A percentile compares a stretch with the other conserved stretches of the same genome.
Evolutionary conservation across 2,797 vertebrate genomes (phyloP).

Genomic region (Aplochiton taeniatus): DNA sequence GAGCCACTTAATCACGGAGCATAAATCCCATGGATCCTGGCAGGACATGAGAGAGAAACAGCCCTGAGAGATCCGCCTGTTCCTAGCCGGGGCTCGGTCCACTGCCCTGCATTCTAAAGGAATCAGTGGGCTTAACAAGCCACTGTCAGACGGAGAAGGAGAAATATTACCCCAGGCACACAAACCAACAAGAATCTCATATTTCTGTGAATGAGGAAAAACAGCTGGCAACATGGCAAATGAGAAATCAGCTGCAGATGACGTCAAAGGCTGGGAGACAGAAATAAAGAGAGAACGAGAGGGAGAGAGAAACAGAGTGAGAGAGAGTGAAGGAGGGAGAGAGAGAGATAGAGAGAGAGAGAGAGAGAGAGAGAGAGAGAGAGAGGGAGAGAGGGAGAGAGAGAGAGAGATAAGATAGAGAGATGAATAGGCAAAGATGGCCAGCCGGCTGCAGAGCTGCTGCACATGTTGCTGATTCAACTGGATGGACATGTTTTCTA

Average conservation of each 20-base stretch:
- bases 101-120: not conserved
- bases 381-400: not conserved
- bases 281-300: not conserved
- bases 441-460: not conserved
- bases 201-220: no score
- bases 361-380: not conserved
- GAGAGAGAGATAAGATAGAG: not conserved
- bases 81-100: not conserved
- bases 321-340: not conserved
- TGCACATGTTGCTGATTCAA: not conserved
- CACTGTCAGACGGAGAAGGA: not conserved
- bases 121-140: no score
- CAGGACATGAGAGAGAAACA: constrained; percentile 1
- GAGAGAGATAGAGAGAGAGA: constrained; percentile 4
- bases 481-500: no score
- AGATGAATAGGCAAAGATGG: not conserved
- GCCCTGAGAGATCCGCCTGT: not conserved
- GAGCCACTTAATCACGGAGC: no score
- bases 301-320: no score
- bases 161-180: no score
- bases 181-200: no score
- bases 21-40: not conserved
- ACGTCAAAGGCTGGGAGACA: not conserved
- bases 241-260: no score
- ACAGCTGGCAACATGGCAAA: no score